Evolutionary conservation across 2,888 invertebrate species (phyloP), one percentile per base, ranked within the genome.

Genomic region (Heliconius erato): DNA sequence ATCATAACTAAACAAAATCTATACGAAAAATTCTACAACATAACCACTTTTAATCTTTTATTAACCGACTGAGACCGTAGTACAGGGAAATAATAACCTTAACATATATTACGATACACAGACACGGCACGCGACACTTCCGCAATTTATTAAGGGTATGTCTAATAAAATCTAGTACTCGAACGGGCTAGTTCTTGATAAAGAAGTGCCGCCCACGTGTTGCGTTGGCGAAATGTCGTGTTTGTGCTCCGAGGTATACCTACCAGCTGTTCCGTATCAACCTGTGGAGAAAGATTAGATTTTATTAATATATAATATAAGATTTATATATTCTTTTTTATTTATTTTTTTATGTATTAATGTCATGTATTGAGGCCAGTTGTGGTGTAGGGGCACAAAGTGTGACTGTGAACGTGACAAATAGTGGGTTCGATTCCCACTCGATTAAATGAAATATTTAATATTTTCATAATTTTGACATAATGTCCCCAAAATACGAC

Each of bases 161-260:
- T 90, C 91, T 89, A 91, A 92, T 93, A 94, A 94, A 94, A 91
- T 92, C 88, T 90, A 90, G 88, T 89, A 81, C 84, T 82, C 76
- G 63, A 76, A 69, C 69, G 40, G 74, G 83, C 84, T 69, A 76
- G 85, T 84, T 85, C 81, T 82, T 85, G 94, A 94, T 93, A 94
- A 92, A 93, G 91, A 91, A 91, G 89, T 92, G 91, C 94, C 94
- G 93, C 94, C 94, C 93, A 95, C 94, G 91, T 92, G 89, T 89
- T 89, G 92, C 91, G 92, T 92, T 90, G 92, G 92, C 91, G 91
- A 87, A 86, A 85, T 86, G 86, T 87, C 88, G 88, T 88, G 88
- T 88, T 86, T 85, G 88, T 88, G 87, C 89, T 88, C 92, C 88
- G 89, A 91, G 89, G 90, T 90, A 89, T 87, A 85, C 19, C 16